Evolutionary conservation across 2,888 invertebrate species (phyloP).

Genomic region (Osmoderma eremita): DNA sequence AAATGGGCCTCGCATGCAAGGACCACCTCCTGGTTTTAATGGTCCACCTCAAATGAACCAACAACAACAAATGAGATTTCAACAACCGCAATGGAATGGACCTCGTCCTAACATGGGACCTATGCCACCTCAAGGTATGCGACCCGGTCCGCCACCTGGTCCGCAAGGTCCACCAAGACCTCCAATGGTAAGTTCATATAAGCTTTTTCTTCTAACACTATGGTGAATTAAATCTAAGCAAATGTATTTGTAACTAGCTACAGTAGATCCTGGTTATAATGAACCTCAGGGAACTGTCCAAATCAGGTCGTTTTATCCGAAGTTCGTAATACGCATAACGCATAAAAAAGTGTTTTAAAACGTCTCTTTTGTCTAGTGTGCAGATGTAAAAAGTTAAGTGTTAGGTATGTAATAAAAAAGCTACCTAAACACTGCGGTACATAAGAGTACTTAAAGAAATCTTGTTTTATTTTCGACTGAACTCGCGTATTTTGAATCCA

Average conservation of each 20-base stretch:
- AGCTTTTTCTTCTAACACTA: neutral
- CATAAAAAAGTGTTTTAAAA: no score
- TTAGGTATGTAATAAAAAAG: no score
- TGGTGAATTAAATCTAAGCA: neutral
- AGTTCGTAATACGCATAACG: no score
- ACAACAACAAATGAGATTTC: constrained; percentile 72
- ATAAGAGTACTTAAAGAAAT: no score
- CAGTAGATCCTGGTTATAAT: neutral
- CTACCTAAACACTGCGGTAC: no score
- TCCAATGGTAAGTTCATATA: constrained; percentile 67
- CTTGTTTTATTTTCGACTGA: no score
- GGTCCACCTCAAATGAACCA: constrained; percentile 69
- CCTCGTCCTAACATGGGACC: constrained; percentile 67
- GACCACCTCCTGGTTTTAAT: constrained; percentile 69
- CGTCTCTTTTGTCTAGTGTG: no score
- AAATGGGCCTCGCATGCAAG: constrained; percentile 68
- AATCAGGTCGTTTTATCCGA: no score
- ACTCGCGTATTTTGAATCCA: no score
- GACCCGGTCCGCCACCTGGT: constrained; percentile 70
- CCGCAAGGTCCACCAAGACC: constrained; percentile 70
- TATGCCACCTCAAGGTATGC: constrained; percentile 63
- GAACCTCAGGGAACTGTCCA: no score
- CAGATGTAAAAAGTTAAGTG: no score
- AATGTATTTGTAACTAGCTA: constrained; percentile 22
- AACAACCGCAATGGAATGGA: constrained; percentile 69